Evolutionary conservation across 2,113 vertebrate genomes (phyloP).

Genomic region (Stercorarius parasiticus): DNA sequence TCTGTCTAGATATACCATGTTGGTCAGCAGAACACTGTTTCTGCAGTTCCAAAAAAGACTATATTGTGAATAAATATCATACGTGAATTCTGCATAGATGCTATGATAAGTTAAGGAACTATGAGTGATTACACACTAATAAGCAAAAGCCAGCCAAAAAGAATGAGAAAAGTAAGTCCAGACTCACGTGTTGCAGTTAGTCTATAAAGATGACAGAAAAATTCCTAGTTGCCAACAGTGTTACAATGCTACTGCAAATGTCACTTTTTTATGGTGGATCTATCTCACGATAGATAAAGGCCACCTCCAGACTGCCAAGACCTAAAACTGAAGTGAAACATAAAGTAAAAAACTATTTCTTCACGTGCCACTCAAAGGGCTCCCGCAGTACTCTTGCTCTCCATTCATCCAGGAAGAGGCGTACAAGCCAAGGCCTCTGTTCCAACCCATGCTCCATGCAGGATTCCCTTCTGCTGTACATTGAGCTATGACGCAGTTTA

Average conservation of each 20-base stretch:
- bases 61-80: not conserved
- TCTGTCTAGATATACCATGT: not conserved
- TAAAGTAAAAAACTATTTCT: not conserved
- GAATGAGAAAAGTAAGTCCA: not conserved
- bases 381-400: not conserved
- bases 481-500: not conserved
- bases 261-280: not conserved
- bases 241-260: not conserved
- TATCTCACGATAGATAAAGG: not conserved
- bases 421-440: not conserved
- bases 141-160: not conserved
- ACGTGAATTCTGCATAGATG: not conserved
- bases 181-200: not conserved
- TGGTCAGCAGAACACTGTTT: not conserved
- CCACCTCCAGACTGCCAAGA: not conserved
- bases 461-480: not conserved
- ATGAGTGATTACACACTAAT: not conserved
- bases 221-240: not conserved
- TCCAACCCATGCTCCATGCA: not conserved
- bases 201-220: not conserved
- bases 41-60: not conserved
- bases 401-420: not conserved
- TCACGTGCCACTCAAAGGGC: not conserved
- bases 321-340: not conserved
- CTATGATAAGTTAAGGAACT: not conserved